Conservation (phyloP, 1,140 invertebrate species). For the Drosophila suzukii region DNA sequence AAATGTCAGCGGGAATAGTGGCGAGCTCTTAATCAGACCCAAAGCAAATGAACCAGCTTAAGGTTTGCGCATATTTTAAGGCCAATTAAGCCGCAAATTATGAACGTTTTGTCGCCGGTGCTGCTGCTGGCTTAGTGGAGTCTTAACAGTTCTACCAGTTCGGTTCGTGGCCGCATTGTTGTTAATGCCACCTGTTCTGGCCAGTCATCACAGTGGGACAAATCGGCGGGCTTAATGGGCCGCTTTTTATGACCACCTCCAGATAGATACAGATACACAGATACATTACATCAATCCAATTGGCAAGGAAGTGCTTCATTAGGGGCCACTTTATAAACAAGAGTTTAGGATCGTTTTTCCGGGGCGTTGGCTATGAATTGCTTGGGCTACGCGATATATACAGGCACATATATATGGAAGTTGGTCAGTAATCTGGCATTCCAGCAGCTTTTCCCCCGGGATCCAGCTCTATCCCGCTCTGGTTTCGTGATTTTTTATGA, state of each 20-base stretch:
- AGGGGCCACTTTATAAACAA: background rate
- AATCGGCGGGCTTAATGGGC: background rate
- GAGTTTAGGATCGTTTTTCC: slow-evolving; percentile 27
- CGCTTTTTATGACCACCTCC: background rate
- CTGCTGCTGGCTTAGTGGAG: slow-evolving; percentile 34
- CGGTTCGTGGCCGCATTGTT: background rate
- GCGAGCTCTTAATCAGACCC: slow-evolving; percentile 28
- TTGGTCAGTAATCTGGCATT: slow-evolving; percentile 12
- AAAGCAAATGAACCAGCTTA: slow-evolving; percentile 25
- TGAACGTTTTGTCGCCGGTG: slow-evolving; percentile 55
- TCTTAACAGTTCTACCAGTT: slow-evolving; percentile 32
- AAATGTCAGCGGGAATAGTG: slow-evolving; percentile 29
- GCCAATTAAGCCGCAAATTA: slow-evolving; percentile 76
- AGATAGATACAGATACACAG: background rate
- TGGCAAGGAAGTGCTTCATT: slow-evolving; percentile 20
- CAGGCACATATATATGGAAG: background rate
- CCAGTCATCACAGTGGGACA: slow-evolving; percentile 24
- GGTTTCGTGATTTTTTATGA: slow-evolving; percentile 32
- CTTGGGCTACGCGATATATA: no score
- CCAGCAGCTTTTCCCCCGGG: slow-evolving; percentile 5
- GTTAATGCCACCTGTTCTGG: slow-evolving; percentile 37
- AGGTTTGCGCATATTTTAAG: slow-evolving; percentile 64
- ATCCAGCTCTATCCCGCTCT: background rate
- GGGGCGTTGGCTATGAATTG: slow-evolving; percentile 10
- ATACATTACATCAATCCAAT: background rate